These are phyloP conservation scores for Elephantulus edwardii DNA, from an alignment of 2,113 vertebrate genomes.

Conservation along the genomic window DNA sequence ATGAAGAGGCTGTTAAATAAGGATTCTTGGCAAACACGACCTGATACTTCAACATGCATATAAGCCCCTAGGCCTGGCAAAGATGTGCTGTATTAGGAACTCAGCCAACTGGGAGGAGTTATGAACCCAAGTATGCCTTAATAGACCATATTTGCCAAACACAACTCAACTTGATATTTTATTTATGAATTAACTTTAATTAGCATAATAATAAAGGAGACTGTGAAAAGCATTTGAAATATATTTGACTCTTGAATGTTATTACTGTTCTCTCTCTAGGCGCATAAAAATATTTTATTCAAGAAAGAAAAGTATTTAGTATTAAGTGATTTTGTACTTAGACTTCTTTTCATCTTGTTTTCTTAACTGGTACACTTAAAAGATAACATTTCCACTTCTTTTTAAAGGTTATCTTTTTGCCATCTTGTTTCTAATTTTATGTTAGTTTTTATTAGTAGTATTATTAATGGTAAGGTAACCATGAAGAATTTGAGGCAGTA, in stretches of 20 bases:
- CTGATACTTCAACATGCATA: slow-evolving; percentile 30
- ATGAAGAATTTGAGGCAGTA: slow-evolving; percentile 14
- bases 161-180: slow-evolving; percentile 59
- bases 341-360: slow-evolving; percentile 38
- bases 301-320: slow-evolving; percentile 18
- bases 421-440: slow-evolving; percentile 20
- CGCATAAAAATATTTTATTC: slow-evolving; percentile 48
- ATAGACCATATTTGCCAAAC: slow-evolving; percentile 55
- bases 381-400: slow-evolving; percentile 39
- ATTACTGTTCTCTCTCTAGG: slow-evolving; percentile 50
- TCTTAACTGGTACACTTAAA: background rate
- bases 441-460: slow-evolving; percentile 1
- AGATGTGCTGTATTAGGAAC: slow-evolving; percentile 33
- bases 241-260: slow-evolving; percentile 57
- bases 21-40: slow-evolving; percentile 17
- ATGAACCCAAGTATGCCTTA: slow-evolving; percentile 50
- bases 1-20: background rate
- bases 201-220: slow-evolving; percentile 61
- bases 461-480: slow-evolving; percentile 31
- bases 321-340: slow-evolving; percentile 30
- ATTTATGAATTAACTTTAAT: slow-evolving; percentile 73
- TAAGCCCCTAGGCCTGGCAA: slow-evolving; percentile 4
- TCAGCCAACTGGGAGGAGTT: slow-evolving; percentile 46
- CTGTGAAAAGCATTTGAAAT: slow-evolving; percentile 49
- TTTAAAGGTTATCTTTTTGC: slow-evolving; percentile 34